Evolutionary conservation across 2,888 invertebrate species (phyloP).

Genomic region (Drymonia ruficornis): DNA sequence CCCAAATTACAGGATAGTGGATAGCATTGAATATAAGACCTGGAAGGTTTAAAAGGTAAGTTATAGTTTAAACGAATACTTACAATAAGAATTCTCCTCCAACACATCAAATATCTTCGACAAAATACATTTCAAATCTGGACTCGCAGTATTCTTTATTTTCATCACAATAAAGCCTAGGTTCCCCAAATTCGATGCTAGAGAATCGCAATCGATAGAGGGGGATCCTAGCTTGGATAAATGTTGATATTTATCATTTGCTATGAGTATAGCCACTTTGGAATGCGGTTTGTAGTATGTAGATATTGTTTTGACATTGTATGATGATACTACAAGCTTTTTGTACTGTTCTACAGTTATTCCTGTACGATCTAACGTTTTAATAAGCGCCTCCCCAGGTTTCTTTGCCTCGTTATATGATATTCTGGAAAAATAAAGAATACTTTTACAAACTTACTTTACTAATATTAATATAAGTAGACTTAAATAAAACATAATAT

Average conservation of each 20-base stretch:
- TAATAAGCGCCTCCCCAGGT: constrained; percentile 69
- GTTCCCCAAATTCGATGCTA: constrained; percentile 59
- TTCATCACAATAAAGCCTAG: constrained; percentile 69
- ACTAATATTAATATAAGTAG: no score
- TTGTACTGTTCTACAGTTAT: constrained; percentile 54
- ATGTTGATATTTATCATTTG: constrained; percentile 69
- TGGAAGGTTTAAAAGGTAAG: no score
- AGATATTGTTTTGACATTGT: constrained; percentile 46
- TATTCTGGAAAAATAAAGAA: constrained; percentile 50
- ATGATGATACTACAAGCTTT: constrained; percentile 44
- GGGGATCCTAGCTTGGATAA: constrained; percentile 73
- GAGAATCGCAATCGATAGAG: constrained; percentile 67
- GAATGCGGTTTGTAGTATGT: constrained; percentile 65
- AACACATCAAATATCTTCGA: constrained; percentile 53
- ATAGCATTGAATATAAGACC: no score
- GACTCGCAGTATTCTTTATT: constrained; percentile 61
- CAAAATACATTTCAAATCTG: constrained; percentile 54
- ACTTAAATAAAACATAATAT: no score
- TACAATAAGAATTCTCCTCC: constrained; percentile 75
- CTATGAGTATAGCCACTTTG: constrained; percentile 76
- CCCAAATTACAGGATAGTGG: no score
- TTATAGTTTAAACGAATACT: constrained; percentile 41
- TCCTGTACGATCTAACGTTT: constrained; percentile 63
- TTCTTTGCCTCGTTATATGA: constrained; percentile 47
- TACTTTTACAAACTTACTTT: no score